Evolutionary conservation across 2,888 invertebrate genomes (phyloP).

Genomic region (Seira sanloemensis): DNA sequence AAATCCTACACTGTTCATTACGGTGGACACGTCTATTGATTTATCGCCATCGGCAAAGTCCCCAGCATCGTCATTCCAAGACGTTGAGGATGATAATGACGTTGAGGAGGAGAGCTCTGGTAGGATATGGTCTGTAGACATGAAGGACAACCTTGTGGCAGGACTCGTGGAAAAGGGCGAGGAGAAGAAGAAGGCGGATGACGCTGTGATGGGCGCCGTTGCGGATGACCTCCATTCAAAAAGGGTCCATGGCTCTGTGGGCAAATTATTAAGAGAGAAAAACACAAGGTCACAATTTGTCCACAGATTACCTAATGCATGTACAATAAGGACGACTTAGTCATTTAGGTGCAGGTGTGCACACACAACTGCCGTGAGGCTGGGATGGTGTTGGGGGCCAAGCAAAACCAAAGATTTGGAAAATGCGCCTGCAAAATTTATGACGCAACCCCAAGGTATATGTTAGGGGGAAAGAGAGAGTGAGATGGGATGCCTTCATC

Average conservation of each 20-base stretch:
- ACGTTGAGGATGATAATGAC: not conserved
- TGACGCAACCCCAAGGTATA: no score
- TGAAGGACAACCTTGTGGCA: not conserved
- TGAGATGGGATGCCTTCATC: no score
- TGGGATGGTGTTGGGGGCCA: no score
- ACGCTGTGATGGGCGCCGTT: slow-evolving; percentile 1
- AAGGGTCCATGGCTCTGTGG: not conserved
- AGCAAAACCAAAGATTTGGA: no score
- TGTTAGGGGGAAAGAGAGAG: no score
- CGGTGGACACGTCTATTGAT: slow-evolving; percentile 12
- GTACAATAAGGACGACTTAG: no score
- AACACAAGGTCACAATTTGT: no score
- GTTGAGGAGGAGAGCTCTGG: not conserved
- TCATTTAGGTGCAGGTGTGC: no score
- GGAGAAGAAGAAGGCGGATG: not conserved
- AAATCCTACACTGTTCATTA: slow-evolving; percentile 37
- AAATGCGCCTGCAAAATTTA: no score
- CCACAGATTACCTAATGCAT: no score
- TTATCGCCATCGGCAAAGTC: slow-evolving; percentile 2
- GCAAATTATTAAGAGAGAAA: no score
- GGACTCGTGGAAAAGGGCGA: not conserved
- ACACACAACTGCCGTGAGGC: no score
- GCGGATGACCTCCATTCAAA: slow-evolving; percentile 17
- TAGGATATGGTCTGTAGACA: not conserved
- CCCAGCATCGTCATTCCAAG: slow-evolving; percentile 21